Evolutionary conservation across 1,140 invertebrate species (phyloP).

Genomic region (Agrypnia vestita): DNA sequence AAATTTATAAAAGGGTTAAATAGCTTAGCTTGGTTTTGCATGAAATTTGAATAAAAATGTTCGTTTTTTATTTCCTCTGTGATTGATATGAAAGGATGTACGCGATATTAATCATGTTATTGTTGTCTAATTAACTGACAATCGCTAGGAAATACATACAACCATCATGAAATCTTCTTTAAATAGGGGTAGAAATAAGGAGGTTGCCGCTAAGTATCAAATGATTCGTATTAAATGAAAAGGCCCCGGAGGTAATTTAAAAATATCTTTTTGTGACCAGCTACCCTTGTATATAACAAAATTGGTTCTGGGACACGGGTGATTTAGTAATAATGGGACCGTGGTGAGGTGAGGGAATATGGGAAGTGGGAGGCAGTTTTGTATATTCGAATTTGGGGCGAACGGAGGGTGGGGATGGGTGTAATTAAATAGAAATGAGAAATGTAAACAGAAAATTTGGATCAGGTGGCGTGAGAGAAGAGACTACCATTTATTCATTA

Average conservation of each 20-base stretch:
- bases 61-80: no score
- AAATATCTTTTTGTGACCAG: conserved; percentile 21
- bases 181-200: not conserved
- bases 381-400: not conserved
- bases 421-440: conserved; percentile 16
- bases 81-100: no score
- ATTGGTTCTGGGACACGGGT: conserved; percentile 13
- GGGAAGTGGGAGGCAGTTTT: not conserved
- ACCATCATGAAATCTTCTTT: no score
- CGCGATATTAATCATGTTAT: no score
- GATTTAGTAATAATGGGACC: not conserved
- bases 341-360: not conserved
- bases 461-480: conserved; percentile 8
- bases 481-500: no score
- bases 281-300: conserved; percentile 9
- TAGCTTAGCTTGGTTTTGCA: no score
- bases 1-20: no score
- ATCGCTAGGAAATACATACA: no score
- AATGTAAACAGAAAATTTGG: not conserved
- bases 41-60: no score
- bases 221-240: conserved; percentile 22
- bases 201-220: conserved; percentile 16
- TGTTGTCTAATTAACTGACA: no score
- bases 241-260: conserved; percentile 12
- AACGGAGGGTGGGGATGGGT: not conserved